Evolutionary conservation across 64 coral and sea anemone genomes (phyloP).

Genomic region (Catalaphyllia jardinei): DNA sequence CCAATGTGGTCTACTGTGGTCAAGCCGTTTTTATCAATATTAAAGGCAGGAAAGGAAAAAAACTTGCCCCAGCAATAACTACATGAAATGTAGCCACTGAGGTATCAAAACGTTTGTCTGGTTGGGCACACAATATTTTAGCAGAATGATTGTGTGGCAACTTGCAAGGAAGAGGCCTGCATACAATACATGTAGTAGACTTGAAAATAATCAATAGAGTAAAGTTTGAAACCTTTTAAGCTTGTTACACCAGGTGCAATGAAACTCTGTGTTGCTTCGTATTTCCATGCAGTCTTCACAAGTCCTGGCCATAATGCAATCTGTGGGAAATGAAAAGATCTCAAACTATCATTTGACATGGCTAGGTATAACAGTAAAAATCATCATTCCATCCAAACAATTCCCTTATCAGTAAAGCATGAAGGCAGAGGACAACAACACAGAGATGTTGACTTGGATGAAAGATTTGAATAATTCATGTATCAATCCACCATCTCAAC

Average conservation of each 20-base stretch:
- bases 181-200: not conserved
- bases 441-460: too few relatives aligned
- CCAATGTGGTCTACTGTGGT: too few relatives aligned
- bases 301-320: conserved; percentile 2
- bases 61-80: not conserved
- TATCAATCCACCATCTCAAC: too few relatives aligned
- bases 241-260: conserved; percentile 24
- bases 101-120: not conserved
- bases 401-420: not conserved
- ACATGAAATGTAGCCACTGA: not conserved
- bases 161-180: too few relatives aligned
- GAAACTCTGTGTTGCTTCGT: conserved; percentile 10
- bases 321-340: not conserved
- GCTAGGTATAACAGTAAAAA: not conserved
- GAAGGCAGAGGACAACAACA: too few relatives aligned
- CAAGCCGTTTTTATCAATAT: too few relatives aligned
- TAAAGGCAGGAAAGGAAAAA: too few relatives aligned
- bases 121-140: too few relatives aligned
- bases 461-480: too few relatives aligned
- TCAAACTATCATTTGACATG: not conserved
- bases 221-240: not conserved
- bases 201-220: not conserved
- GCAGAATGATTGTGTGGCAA: too few relatives aligned
- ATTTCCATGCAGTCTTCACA: conserved; percentile 12
- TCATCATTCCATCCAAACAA: not conserved